phyloP scores from a whole-genome alignment of 1,140 invertebrate genomes.

The Pentalonia nigronervosa region DNA sequence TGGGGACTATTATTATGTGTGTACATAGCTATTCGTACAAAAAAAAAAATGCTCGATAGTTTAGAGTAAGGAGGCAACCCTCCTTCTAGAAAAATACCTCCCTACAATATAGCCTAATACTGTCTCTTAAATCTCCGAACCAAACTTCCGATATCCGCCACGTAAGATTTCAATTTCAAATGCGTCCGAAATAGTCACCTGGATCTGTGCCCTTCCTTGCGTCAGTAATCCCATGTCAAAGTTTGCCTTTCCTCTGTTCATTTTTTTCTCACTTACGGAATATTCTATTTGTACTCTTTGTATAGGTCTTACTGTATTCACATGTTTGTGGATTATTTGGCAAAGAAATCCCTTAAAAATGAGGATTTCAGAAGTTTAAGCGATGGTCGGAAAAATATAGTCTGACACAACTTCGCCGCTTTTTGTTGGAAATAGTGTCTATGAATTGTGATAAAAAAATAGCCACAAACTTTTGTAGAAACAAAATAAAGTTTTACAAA shows the following conservation, averaged over 20 bases:
- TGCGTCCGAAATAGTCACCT: constrained; percentile 46
- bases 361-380: constrained; percentile 20
- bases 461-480: not conserved
- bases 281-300: constrained; percentile 25
- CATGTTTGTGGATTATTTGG: constrained; percentile 28
- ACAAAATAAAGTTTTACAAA: constrained; percentile 17
- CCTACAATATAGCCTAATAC: not conserved
- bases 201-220: not conserved
- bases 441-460: not conserved
- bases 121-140: constrained; percentile 32
- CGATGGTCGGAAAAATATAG: not conserved
- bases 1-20: constrained; percentile 21
- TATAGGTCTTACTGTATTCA: not conserved
- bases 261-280: not conserved
- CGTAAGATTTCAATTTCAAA: constrained; percentile 55
- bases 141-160: constrained; percentile 39
- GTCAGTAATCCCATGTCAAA: not conserved
- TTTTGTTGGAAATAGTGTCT: not conserved
- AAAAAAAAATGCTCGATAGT: not conserved
- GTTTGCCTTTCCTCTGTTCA: not conserved
- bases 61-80: not conserved
- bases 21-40: not conserved
- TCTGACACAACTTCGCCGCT: not conserved
- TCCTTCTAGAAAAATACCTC: not conserved
- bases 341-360: constrained; percentile 2